Percentiles rank a stretch among this genome's conserved stretches.
Evolutionary conservation across 2,888 invertebrate species (phyloP).

Genomic region (Dynastes tityus): DNA sequence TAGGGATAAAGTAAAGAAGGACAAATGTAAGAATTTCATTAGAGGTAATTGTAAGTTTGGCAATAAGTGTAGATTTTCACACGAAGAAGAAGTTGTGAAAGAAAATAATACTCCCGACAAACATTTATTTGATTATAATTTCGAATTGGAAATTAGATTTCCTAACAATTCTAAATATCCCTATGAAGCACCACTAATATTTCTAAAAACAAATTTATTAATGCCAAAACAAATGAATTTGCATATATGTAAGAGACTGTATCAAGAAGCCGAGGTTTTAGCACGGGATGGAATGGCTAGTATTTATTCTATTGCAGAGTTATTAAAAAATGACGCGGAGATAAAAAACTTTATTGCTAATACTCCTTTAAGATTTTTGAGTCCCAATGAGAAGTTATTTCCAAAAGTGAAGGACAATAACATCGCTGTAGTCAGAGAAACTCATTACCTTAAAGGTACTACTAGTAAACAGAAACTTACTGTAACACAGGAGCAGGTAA

Average conservation of each 20-base stretch:
- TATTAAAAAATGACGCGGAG: conserved; percentile 80
- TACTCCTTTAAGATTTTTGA: conserved; percentile 76
- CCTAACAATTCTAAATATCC: conserved; percentile 82
- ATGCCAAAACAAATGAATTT: conserved; percentile 79
- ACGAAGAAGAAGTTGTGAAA: conserved; percentile 73
- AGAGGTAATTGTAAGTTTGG: conserved; percentile 83
- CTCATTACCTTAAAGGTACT: conserved; percentile 79
- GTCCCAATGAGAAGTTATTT: conserved; percentile 72
- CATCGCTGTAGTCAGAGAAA: conserved; percentile 67
- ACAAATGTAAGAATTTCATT: conserved; percentile 77
- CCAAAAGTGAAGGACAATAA: conserved; percentile 62
- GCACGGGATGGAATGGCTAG: conserved; percentile 81
- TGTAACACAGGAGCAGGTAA: conserved; percentile 73
- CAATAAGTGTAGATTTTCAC: conserved; percentile 82
- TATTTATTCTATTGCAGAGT: conserved; percentile 81
- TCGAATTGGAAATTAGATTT: conserved; percentile 85
- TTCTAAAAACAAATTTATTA: conserved; percentile 77
- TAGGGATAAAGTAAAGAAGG: conserved; percentile 68
- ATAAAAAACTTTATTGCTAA: conserved; percentile 76
- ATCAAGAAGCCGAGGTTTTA: conserved; percentile 79
- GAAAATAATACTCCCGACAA: conserved; percentile 65
- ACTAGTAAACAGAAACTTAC: conserved; percentile 73
- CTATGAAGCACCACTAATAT: conserved; percentile 81
- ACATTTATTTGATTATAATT: conserved; percentile 70
- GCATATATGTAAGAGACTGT: conserved; percentile 78